Evolutionary conservation across 2,797 vertebrate genomes (phyloP).

Genomic region (Centropyge bicolor): DNA sequence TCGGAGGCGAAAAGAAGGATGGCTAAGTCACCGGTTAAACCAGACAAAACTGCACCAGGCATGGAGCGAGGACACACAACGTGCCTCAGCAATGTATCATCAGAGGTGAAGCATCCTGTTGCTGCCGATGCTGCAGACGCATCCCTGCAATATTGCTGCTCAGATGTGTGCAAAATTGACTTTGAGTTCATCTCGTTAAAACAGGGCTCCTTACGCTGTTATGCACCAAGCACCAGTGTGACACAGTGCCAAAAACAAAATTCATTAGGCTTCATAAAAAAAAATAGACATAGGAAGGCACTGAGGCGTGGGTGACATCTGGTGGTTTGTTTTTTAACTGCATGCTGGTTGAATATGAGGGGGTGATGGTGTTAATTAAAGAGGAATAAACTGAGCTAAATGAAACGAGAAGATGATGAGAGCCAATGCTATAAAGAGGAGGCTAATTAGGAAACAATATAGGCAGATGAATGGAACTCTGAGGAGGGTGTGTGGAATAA

Average conservation of each 20-base stretch:
- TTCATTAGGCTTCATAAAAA: conserved; percentile 62
- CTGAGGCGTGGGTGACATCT: conserved; percentile 76
- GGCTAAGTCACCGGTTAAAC: conserved; percentile 49
- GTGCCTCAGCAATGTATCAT: conserved; percentile 45
- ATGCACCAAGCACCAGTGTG: conserved; percentile 51
- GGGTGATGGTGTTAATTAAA: conserved; percentile 52
- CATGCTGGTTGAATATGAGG: conserved; percentile 48
- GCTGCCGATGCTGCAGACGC: conserved; percentile 36
- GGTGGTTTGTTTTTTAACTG: conserved; percentile 66
- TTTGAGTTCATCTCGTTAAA: conserved; percentile 30
- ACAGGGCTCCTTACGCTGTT: conserved; percentile 26
- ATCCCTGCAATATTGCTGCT: conserved; percentile 12
- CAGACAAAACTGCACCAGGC: conserved; percentile 50
- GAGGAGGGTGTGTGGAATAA: conserved; percentile 31
- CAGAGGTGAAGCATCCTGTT: conserved; percentile 49
- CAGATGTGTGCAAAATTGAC: conserved; percentile 45
- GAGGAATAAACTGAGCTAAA: conserved; percentile 40
- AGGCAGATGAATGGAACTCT: conserved; percentile 23
- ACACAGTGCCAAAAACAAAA: conserved; percentile 65
- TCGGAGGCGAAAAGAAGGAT: conserved; percentile 64
- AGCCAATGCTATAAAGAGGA: conserved; percentile 29
- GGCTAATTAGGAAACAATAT: conserved; percentile 42
- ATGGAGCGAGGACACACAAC: conserved; percentile 39
- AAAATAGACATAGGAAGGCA: conserved; percentile 49
- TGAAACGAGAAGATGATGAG: conserved; percentile 31